Conservation (phyloP, 2,113 vertebrate species). For the Hemiscyllium ocellatum region DNA sequence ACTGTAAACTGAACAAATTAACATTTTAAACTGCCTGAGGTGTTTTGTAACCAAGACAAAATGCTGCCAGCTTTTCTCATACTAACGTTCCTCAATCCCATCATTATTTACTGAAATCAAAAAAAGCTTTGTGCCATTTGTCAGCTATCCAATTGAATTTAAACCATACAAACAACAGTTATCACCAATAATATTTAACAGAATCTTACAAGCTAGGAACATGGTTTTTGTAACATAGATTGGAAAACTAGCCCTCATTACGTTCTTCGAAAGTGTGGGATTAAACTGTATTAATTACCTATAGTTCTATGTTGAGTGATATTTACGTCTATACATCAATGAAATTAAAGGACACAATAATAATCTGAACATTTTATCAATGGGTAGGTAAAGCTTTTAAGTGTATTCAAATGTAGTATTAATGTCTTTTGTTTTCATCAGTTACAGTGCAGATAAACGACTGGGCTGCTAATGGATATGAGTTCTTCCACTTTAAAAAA, state of each 20-base stretch:
- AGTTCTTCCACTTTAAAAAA: neutral
- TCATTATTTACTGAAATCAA: neutral
- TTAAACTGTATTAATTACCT: neutral
- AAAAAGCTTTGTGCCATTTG: neutral
- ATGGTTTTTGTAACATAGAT: neutral
- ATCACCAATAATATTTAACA: neutral
- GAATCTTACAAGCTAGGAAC: neutral
- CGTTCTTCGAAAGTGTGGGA: neutral
- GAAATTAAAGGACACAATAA: neutral
- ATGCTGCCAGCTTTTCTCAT: neutral
- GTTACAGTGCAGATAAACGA: neutral
- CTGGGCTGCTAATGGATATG: neutral
- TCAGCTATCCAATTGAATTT: neutral
- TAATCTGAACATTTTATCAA: neutral
- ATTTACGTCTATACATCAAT: neutral
- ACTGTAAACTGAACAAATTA: neutral
- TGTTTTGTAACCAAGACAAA: neutral
- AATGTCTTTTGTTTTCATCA: neutral
- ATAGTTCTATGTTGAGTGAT: neutral
- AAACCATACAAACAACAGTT: neutral
- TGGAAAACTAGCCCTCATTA: neutral
- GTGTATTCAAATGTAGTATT: neutral
- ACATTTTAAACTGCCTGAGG: neutral
- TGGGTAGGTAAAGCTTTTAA: conserved; percentile 1
- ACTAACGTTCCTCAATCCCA: neutral